Conservation (phyloP, 37 sponge, comb jelly and placozoan species). For the Dysidea cf. avara region DNA sequence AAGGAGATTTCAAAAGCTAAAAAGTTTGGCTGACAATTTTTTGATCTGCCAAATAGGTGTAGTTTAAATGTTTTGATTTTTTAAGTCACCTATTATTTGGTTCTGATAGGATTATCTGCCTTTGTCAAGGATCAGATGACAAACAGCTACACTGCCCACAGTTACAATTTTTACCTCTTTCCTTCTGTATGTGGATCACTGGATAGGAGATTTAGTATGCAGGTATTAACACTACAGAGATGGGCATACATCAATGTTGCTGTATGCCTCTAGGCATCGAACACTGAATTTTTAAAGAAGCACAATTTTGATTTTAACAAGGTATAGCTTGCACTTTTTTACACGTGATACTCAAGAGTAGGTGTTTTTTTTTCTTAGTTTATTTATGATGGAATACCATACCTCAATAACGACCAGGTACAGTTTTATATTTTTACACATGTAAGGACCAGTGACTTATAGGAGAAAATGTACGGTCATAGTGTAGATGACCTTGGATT, state of each 20-base stretch:
- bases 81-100: neutral
- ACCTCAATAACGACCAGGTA: constrained; percentile 48
- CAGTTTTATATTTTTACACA: too few species aligned
- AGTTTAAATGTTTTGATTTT: constrained; percentile 1
- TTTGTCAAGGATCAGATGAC: constrained; percentile 43
- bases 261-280: constrained; percentile 44
- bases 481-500: constrained; percentile 40
- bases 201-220: constrained; percentile 24
- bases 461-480: too few species aligned
- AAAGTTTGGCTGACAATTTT: constrained; percentile 46
- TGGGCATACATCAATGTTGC: too few species aligned
- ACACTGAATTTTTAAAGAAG: constrained; percentile 50
- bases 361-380: neutral
- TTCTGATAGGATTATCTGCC: constrained; percentile 44
- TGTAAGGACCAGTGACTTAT: too few species aligned
- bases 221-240: constrained; percentile 11
- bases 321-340: constrained; percentile 13
- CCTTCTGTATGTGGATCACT: constrained; percentile 20
- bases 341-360: neutral
- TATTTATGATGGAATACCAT: constrained; percentile 64
- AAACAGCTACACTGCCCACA: constrained; percentile 44
- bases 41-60: constrained; percentile 69
- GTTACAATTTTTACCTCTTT: constrained; percentile 62
- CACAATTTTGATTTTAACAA: constrained; percentile 73
- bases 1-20: constrained; percentile 59